Evolutionary conservation across 1,140 invertebrate species (phyloP), one percentile per base, ranked within the genome.

Genomic region (Drosophila repletoides): DNA sequence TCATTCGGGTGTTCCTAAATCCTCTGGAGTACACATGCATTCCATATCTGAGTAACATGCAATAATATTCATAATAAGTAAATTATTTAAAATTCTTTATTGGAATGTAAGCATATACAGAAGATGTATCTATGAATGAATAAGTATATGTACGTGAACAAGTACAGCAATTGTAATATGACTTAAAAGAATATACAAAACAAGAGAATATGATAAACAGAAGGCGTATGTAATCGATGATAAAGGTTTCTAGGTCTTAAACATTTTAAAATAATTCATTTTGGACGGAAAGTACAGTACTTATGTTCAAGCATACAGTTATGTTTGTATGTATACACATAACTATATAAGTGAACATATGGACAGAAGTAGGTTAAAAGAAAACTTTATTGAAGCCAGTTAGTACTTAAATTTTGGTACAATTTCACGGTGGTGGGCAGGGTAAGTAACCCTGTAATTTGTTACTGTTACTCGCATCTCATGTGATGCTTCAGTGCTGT

Each of bases 271-370:
- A 60, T 28, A 45, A 26, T 1, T 10, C n/a, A 15, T 52, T 17
- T n/a, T 61, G 64, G 64, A 67, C 64, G 64, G 64, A 61, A 52
- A 61, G 52, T 33, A 61, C n/a, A n/a, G n/a, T 53, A 53, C 24
- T 29, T 10, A 26, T 7, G 22, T 19, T 53, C 31, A 34, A 29
- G 29, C 14, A 14, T 12, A 2, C 4, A 3, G 5, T 5, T 29
- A 46, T 5, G 9, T 7, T 26, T n/a, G 17, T 29, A 24, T 19
- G 28, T n/a, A 7, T 40, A 21, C 21, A 14, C 9, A 21, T 3
- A 17, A 19, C 36, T 38, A 41, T n/a, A 22, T 22, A 24, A 46
- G 7, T 5, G 21, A 48, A 40, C 9, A 40, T 7, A 5, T 49
- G 43, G 56, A 66, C 55, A 22, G 22, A 31, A 34, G 22, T 28